These are phyloP conservation scores for Callimorpha dominula DNA, from an alignment of 2,888 invertebrate species.

Conservation along the genomic window DNA sequence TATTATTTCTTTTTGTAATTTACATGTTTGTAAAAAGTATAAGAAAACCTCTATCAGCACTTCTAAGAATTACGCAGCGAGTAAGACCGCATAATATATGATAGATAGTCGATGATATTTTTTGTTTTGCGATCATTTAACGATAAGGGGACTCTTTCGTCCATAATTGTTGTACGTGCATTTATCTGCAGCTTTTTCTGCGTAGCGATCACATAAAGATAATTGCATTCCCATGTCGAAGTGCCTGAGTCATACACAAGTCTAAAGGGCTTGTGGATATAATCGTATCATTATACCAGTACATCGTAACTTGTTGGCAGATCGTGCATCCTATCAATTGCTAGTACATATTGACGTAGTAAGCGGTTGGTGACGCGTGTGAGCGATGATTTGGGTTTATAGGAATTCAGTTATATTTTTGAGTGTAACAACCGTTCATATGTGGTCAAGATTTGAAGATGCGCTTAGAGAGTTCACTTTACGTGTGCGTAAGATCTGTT, in stretches of 20 bases:
- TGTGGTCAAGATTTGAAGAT: too few species aligned
- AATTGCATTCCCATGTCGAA: slow-evolving; percentile 7
- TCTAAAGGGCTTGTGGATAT: neutral
- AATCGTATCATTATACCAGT: neutral
- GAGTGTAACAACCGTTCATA: too few species aligned
- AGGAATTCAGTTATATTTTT: too few species aligned
- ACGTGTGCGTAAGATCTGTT: too few species aligned
- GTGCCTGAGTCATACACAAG: neutral
- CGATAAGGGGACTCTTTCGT: neutral
- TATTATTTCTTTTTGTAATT: neutral
- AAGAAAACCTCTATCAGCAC: neutral
- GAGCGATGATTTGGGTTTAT: too few species aligned
- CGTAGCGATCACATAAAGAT: slow-evolving; percentile 3
- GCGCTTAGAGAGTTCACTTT: too few species aligned
- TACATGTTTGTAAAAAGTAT: neutral
- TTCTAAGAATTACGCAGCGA: neutral
- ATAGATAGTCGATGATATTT: slow-evolving; percentile 1
- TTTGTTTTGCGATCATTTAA: neutral
- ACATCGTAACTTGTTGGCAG: neutral
- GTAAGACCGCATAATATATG: neutral
- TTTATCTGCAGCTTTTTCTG: neutral
- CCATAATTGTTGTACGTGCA: slow-evolving; percentile 5
- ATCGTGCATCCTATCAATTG: neutral
- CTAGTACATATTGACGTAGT: too few species aligned
- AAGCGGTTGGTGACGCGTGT: too few species aligned